Conservation (phyloP, 2,797 vertebrate species). For the Crenichthys baileyi region DNA sequence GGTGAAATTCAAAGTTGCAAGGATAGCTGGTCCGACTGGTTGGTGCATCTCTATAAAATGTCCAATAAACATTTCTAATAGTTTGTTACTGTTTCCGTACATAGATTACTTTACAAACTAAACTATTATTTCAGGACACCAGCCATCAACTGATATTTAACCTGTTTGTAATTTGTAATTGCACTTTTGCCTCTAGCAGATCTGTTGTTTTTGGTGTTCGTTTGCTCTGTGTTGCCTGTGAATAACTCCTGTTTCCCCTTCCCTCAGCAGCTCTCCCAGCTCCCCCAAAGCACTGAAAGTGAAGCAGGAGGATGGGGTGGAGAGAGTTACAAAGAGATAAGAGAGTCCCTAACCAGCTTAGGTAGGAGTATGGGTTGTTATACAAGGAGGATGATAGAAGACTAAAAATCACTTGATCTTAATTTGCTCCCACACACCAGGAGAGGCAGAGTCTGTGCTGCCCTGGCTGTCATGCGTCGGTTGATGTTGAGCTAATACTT, state of each 20-base stretch:
- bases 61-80: neutral
- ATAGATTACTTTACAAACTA: neutral
- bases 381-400: slow-evolving; percentile 80
- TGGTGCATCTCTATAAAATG: neutral
- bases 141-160: slow-evolving; percentile 22
- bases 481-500: slow-evolving; percentile 38
- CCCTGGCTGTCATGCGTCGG: slow-evolving; percentile 47
- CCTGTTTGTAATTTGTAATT: slow-evolving; percentile 32
- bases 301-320: slow-evolving; percentile 88
- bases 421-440: slow-evolving; percentile 69
- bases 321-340: slow-evolving; percentile 89
- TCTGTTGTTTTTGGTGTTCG: slow-evolving; percentile 60
- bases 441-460: slow-evolving; percentile 47
- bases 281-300: slow-evolving; percentile 87
- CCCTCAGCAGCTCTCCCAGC: slow-evolving; percentile 89
- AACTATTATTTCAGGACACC: slow-evolving; percentile 22
- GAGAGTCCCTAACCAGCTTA: slow-evolving; percentile 87
- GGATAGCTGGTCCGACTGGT: neutral
- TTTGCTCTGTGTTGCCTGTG: slow-evolving; percentile 73
- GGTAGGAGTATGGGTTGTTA: slow-evolving; percentile 90
- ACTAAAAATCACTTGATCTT: slow-evolving; percentile 60
- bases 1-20: neutral
- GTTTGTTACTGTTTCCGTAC: neutral
- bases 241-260: slow-evolving; percentile 87
- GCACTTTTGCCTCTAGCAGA: slow-evolving; percentile 31